Percentiles rank a stretch among this genome's conserved stretches.
These are phyloP conservation scores for Agrochola litura DNA, from an alignment of 2,888 invertebrate genomes.

Conservation along the genomic window DNA sequence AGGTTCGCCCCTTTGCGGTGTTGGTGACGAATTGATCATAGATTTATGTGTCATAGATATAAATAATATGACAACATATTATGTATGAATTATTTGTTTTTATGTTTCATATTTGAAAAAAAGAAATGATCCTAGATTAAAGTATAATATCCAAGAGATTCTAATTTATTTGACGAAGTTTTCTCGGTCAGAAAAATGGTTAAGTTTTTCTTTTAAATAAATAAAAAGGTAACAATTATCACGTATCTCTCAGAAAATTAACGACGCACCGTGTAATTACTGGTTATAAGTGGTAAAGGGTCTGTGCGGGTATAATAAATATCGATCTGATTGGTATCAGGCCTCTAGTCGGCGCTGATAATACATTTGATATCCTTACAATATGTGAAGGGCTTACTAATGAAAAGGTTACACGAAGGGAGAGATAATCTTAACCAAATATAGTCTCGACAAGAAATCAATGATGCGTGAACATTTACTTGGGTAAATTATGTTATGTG, in stretches of 20 bases:
- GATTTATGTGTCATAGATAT: no score
- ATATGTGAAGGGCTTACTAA: slow-evolving; percentile 63
- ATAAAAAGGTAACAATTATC: slow-evolving; percentile 33
- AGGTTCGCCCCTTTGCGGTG: no score
- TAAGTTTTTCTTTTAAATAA: slow-evolving; percentile 11
- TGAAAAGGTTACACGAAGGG: slow-evolving; percentile 60
- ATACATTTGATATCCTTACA: slow-evolving; percentile 62
- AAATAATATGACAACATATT: background rate
- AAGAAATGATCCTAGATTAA: background rate
- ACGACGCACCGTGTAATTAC: slow-evolving; percentile 51
- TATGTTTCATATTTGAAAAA: background rate
- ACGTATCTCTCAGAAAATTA: slow-evolving; percentile 37
- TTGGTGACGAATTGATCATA: no score
- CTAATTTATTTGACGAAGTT: background rate
- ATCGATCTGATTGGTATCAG: slow-evolving; percentile 60
- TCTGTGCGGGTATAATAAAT: slow-evolving; percentile 61
- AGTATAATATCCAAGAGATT: background rate
- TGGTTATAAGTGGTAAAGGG: slow-evolving; percentile 45
- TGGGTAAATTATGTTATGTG: slow-evolving; percentile 4
- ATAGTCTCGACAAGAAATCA: slow-evolving; percentile 48
- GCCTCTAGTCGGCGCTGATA: slow-evolving; percentile 50
- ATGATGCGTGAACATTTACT: slow-evolving; percentile 39
- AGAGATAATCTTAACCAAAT: slow-evolving; percentile 57
- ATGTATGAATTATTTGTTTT: background rate
- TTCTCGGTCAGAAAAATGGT: background rate